Evolutionary conservation across 2,797 vertebrate genomes (phyloP).

Genomic region (Chelonia mydas): DNA sequence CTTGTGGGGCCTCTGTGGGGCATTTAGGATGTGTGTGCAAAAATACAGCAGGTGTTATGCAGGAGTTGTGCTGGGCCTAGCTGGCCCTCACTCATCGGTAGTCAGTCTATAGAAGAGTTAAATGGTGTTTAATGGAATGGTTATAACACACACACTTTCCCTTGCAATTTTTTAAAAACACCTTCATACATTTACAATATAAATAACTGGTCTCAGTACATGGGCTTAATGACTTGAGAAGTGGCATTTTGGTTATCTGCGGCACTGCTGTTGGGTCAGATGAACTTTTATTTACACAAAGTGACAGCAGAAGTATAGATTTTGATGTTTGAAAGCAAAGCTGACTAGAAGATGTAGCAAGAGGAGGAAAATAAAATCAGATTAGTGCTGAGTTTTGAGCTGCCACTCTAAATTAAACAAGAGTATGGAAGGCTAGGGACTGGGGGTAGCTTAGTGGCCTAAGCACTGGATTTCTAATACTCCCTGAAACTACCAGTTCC

Average conservation of each 20-base stretch:
- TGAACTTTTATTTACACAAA: constrained; percentile 18
- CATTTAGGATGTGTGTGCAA: background rate
- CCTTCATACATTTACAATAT: background rate
- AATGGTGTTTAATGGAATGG: background rate
- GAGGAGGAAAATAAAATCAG: constrained; percentile 24
- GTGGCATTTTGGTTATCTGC: background rate
- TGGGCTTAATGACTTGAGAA: background rate
- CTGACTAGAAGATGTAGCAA: constrained; percentile 3
- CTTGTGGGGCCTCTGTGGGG: rapidly evolving
- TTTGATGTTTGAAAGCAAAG: constrained; percentile 51
- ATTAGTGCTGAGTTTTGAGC: background rate
- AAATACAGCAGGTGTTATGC: background rate
- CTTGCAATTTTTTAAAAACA: background rate
- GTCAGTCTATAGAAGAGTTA: background rate
- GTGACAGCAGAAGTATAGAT: constrained; percentile 20
- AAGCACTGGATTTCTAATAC: background rate
- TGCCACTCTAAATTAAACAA: constrained; percentile 7
- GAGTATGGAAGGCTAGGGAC: rapidly evolving
- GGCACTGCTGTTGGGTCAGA: background rate
- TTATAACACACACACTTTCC: rapidly evolving
- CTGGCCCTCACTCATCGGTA: rapidly evolving
- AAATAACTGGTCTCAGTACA: background rate
- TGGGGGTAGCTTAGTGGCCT: background rate
- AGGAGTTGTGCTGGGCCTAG: background rate
- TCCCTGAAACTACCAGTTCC: background rate